A percentile compares a stretch with the other conserved stretches of the same genome.
phyloP scores from a whole-genome alignment of 2,888 invertebrate genomes.

The Oxyteleia sp. region DNA sequence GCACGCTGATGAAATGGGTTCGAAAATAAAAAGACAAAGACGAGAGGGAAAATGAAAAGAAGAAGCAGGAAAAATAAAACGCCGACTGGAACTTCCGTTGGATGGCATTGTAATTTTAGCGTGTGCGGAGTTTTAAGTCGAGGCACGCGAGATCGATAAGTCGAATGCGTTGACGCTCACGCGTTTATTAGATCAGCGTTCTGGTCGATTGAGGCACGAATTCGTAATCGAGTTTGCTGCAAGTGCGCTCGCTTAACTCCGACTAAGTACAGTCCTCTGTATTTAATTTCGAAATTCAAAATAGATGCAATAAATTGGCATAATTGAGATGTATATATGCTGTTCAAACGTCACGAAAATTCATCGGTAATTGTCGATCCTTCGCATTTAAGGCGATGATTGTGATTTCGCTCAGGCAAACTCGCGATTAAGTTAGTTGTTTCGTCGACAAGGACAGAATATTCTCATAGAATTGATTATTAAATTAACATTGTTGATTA shows the following conservation, averaged over 20 bases:
- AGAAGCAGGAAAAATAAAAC: conserved; percentile 6
- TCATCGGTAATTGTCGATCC: too few relatives aligned
- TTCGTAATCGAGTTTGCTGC: conserved; percentile 47
- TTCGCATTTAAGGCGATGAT: too few relatives aligned
- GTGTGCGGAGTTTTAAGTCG: not conserved
- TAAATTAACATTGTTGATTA: too few relatives aligned
- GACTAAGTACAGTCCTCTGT: conserved; percentile 12
- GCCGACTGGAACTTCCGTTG: conserved; percentile 7
- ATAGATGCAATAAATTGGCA: conserved; percentile 6
- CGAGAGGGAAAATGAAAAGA: not conserved
- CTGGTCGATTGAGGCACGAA: conserved; percentile 60
- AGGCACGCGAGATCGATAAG: conserved; percentile 55
- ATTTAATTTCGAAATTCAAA: conserved; percentile 27
- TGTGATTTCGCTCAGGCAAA: too few relatives aligned
- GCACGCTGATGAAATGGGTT: conserved; percentile 11
- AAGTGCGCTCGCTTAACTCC: conserved; percentile 27
- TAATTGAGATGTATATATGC: too few relatives aligned
- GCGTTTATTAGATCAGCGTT: conserved; percentile 60
- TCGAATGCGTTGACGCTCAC: conserved; percentile 40
- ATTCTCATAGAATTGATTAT: too few relatives aligned
- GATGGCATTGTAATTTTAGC: conserved; percentile 31
- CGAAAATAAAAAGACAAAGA: conserved; percentile 15
- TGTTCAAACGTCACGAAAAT: too few relatives aligned
- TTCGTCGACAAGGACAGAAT: too few relatives aligned
- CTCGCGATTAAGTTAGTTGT: too few relatives aligned